phyloP scores from a whole-genome alignment of 2,888 invertebrate species.

The Venusia cambrica region DNA sequence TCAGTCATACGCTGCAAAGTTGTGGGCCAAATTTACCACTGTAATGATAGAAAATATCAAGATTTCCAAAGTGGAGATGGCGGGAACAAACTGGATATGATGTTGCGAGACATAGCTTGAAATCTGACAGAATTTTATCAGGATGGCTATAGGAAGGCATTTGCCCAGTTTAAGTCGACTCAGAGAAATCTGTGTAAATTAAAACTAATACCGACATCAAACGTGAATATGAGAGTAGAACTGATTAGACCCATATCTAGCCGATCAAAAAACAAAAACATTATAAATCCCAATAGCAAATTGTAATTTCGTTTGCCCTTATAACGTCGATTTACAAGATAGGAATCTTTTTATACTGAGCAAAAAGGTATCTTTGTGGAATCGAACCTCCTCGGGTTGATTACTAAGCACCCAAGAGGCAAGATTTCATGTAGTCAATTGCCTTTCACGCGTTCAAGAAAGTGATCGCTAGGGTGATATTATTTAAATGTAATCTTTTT shows the following conservation, averaged over 20 bases:
- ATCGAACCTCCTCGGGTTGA: constrained; percentile 69
- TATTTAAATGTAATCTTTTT: constrained; percentile 80
- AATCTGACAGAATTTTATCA: no score
- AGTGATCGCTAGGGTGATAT: constrained; percentile 78
- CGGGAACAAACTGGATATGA: no score
- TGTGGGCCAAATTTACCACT: no score
- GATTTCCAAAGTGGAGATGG: no score
- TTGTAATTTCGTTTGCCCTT: constrained; percentile 67
- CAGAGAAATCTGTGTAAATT: no score
- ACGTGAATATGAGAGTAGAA: no score
- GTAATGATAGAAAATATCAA: no score
- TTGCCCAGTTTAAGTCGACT: no score
- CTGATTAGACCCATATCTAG: no score
- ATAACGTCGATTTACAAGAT: constrained; percentile 67
- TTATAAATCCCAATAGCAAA: constrained; percentile 71
- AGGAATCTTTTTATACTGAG: constrained; percentile 72
- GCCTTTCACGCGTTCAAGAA: constrained; percentile 68
- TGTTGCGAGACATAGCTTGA: no score
- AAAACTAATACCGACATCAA: constrained; percentile 2
- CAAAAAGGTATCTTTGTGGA: constrained; percentile 68
- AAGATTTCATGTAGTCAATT: constrained; percentile 73
- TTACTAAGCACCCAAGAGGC: constrained; percentile 74
- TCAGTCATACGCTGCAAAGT: no score
- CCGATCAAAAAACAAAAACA: constrained; percentile 38
- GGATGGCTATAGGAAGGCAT: no score